Evolutionary conservation across 2,113 vertebrate genomes (phyloP), one percentile per base, ranked within the genome.

Genomic region (Ctenodactylus gundi): DNA sequence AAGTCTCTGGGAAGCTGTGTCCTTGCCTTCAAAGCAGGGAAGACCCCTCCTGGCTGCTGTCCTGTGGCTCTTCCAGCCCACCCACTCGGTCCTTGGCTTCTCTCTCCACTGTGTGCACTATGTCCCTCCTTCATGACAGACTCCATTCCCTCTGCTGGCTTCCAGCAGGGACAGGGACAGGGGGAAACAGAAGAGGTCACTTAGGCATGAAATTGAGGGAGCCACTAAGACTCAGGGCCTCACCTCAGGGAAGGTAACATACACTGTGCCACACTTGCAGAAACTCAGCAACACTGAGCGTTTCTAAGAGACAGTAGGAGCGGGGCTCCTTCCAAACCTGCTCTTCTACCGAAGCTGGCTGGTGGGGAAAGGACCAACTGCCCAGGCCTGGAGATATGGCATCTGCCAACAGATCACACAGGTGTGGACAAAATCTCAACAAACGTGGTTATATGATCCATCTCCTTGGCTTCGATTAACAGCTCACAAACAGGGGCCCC

Each of bases 341-440:
- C 14, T 18, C 41, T 80, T 77, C 53, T 87, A 13, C 41, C 58
- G 4, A 17, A 11, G 9, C 44, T 31, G 58, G 12, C 55, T 39
- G 4, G 7, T 25, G 14, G 3, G 13, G 34, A 20, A 57, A 58
- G 11, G 57, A 27, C 31, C 46, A 49, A 27, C 15, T 62, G 2
- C 68, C 51, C 29, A 36, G 18, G 6, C 25, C 82, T 72, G 23
- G 7, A 6, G 8, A 41, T 85, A 0, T 10, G 34, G 15, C 44
- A 1, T n/a, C 8, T 0, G 34, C 60, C 4, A 27, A 31, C 20
- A 14, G 12, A 67, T 13, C 55, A 2, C 27, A 1, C 23, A 20
- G 44, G 46, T 18, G 64, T 34, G 34, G 72, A n/a, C 14, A 36
- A 92, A 27, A 86, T 27, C 76, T 78, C 83, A 46, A 60, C 4